Evolutionary conservation across 2,113 vertebrate species (phyloP), one percentile per base, ranked within the genome.

Genomic region (Mustela nigripes): DNA sequence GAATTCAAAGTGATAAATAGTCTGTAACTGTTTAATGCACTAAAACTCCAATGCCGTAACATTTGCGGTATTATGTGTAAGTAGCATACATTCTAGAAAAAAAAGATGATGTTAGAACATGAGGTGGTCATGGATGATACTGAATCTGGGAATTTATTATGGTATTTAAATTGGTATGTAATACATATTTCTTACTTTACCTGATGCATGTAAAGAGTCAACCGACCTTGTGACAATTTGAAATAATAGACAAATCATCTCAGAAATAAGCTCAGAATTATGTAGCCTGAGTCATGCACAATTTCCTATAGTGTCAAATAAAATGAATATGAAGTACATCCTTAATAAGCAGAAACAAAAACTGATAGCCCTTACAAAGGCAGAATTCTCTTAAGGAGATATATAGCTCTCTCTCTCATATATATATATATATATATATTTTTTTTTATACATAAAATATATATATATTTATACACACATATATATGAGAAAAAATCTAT

Each of bases 271-370:
- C 92, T 98, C 97, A 98, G 98, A 98, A 98, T 98, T 97, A 98
- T 98, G 98, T 97, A 97, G 98, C 98, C 97, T 97, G 84, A 98
- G 98, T 98, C 98, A 98, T 98, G 93, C 98, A 98, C 97, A 98
- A 98, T 98, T 99, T 99, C 98, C 97, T 98, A 86, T 97, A 97
- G 96, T 97, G 98, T 98, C 98, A 98, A 96, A 97, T 95, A 96
- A 98, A 98, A 98, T 98, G 98, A 98, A 98, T 98, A 98, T 96
- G 98, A 98, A 99, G 96, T 97, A 53, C 96, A 97, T 98, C 98
- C 98, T 98, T 98, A 99, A 99, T 98, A 98, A 98, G 97, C 80
- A 98, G 98, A 98, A 99, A 98, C 97, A 98, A 98, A 97, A 98
- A 99, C 97, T 98, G 98, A 98, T 98, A 98, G 98, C 98, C 97